Evolutionary conservation across 1,140 invertebrate genomes (phyloP).

Genomic region (Drosophila nebulosa): DNA sequence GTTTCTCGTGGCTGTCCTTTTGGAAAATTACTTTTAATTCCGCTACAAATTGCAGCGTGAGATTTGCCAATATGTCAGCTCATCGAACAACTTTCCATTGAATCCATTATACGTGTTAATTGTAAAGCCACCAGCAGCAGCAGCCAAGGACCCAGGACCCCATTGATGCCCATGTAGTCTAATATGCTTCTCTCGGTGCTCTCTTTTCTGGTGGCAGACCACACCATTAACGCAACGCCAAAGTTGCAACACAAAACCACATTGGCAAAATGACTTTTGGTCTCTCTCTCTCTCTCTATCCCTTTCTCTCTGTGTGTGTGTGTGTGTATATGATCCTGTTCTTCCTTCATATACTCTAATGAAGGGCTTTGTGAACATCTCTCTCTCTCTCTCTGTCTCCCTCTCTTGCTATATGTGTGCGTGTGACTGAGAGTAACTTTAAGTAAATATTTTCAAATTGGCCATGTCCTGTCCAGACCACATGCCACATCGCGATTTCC

Average conservation of each 20-base stretch:
- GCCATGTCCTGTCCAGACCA: conserved; percentile 60
- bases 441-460: conserved; percentile 78
- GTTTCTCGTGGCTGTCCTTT: neutral
- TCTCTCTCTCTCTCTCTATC: neutral
- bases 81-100: conserved; percentile 19
- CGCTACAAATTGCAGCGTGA: conserved; percentile 42
- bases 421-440: conserved; percentile 43
- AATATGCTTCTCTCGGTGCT: neutral
- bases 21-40: conserved; percentile 33
- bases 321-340: no score
- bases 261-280: conserved; percentile 43
- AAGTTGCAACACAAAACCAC: conserved; percentile 60
- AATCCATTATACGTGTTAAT: conserved; percentile 63
- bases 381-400: neutral
- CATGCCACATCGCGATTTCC: conserved; percentile 25
- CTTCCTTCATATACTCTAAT: conserved; percentile 46
- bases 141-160: neutral
- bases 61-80: conserved; percentile 37
- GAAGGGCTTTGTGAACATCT: conserved; percentile 35
- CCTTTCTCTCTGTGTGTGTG: neutral
- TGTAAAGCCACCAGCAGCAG: conserved; percentile 17
- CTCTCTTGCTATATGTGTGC: neutral
- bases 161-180: neutral
- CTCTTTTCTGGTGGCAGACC: conserved; percentile 33
- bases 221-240: conserved; percentile 62